Base-by-base conservation (phyloP, 2,113 vertebrate species). In the Perca fluviatilis region DNA sequence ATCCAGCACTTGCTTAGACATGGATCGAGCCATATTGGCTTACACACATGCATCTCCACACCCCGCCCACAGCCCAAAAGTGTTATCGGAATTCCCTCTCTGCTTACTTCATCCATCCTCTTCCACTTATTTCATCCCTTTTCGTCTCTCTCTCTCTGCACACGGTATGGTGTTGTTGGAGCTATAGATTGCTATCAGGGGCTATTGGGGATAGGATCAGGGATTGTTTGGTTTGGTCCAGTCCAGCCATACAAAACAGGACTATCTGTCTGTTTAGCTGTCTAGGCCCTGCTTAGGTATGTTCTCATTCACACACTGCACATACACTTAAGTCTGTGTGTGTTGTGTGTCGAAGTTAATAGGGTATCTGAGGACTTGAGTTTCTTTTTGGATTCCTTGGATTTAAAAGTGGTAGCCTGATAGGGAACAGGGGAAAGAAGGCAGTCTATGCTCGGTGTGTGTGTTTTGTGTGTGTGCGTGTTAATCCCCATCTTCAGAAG, bases 131-230 rank as follows among this genome's bases (percentile, higher is more conserved):
- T 84, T 63, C 73, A 78, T 76, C 74, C 75, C 62, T 53, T 43
- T 10, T 1, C 10, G 9, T 0, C 50, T 64, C 18, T 62, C 82
- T 58, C 49, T 69, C 72, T 30, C 56, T n/a, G 79, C 95, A 96
- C 80, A 94, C 86, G 77, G 90, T 75, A 88, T 46, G 89, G 66
- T 91, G 83, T 93, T 95, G 95, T 96, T 96, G 95, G 86, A 88
- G 95, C 95, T 96, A 82, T 86, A 92, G 91, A 93, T 94, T 58
- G 36, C 78, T 91, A 95, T 95, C 93, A 49, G 73, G 56, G 83
- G 79, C 78, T 91, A 84, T 90, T 79, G 83, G 77, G 54, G 92
- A 92, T 93, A 88, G 74, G 89, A 95, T 94, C 94, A 85, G 84
- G 86, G 86, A 93, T 93, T 92, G 84, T 88, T 93, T 92, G 80